phyloP scores from a whole-genome alignment of 1,140 invertebrate species.

The Papilio machaon region DNA sequence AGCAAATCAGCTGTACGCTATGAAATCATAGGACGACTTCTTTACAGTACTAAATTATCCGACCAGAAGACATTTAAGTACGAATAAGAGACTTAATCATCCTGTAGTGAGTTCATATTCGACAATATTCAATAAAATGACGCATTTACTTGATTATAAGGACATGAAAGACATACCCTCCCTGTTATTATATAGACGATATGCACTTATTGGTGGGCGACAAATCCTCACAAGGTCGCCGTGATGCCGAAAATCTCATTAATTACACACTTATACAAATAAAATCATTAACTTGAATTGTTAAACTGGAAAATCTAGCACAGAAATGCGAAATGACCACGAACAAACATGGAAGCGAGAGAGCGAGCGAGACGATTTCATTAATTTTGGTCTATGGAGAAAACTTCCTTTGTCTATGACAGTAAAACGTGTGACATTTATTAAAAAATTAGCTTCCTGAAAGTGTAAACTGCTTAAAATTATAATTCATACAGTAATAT shows the following conservation, averaged over 20 bases:
- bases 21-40: slow-evolving; percentile 50
- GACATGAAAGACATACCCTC: slow-evolving; percentile 80
- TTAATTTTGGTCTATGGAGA: slow-evolving; percentile 64
- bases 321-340: slow-evolving; percentile 79
- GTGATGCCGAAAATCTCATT: slow-evolving; percentile 77
- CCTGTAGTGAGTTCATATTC: slow-evolving; percentile 55
- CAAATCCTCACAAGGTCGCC: slow-evolving; percentile 77
- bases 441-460: background rate
- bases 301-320: slow-evolving; percentile 77
- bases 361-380: slow-evolving; percentile 75
- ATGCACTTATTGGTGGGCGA: slow-evolving; percentile 73
- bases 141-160: slow-evolving; percentile 79
- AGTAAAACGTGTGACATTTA: background rate
- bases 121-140: slow-evolving; percentile 79
- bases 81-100: slow-evolving; percentile 46
- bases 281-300: slow-evolving; percentile 74
- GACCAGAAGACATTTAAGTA: slow-evolving; percentile 37
- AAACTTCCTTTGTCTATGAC: slow-evolving; percentile 44
- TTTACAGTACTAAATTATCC: slow-evolving; percentile 40
- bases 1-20: slow-evolving; percentile 72
- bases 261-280: slow-evolving; percentile 74
- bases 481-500: background rate
- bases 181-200: slow-evolving; percentile 77
- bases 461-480: background rate
- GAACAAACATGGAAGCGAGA: slow-evolving; percentile 82